phyloP scores from a whole-genome alignment of 2,113 vertebrate genomes.

The Cavia aperea region DNA sequence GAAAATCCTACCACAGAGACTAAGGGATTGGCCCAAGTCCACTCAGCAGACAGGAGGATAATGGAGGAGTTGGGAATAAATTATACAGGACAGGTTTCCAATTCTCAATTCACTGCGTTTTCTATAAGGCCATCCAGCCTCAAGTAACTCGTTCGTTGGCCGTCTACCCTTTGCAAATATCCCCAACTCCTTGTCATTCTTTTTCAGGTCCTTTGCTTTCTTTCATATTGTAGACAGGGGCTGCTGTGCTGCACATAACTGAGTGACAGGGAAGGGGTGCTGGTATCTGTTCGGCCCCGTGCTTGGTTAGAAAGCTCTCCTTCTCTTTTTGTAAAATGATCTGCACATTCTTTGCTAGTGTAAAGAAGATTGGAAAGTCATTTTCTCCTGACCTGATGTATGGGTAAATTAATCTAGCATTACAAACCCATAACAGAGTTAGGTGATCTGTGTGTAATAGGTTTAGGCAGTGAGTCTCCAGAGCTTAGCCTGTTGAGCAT shows the following conservation, averaged over 20 bases:
- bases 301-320: background rate
- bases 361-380: constrained; percentile 59
- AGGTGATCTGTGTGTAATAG: constrained; percentile 71
- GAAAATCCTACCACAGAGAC: background rate
- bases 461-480: constrained; percentile 62
- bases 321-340: constrained; percentile 56
- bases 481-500: constrained; percentile 60
- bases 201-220: constrained; percentile 20
- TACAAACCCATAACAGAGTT: constrained; percentile 59
- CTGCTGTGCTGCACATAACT: background rate
- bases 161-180: constrained; percentile 35
- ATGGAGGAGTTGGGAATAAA: constrained; percentile 38
- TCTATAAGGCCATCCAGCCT: constrained; percentile 49
- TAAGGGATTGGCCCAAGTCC: constrained; percentile 33
- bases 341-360: constrained; percentile 46
- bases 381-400: constrained; percentile 48
- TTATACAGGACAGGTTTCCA: constrained; percentile 36
- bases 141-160: constrained; percentile 31
- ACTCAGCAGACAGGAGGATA: constrained; percentile 41
- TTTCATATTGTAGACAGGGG: constrained; percentile 34
- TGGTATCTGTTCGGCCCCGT: background rate
- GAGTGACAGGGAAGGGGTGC: constrained; percentile 30
- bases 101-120: constrained; percentile 15
- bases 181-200: background rate
- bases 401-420: constrained; percentile 65